phyloP scores from a whole-genome alignment of 2,888 invertebrate species.

The Eudasyphora cyanicolor region DNA sequence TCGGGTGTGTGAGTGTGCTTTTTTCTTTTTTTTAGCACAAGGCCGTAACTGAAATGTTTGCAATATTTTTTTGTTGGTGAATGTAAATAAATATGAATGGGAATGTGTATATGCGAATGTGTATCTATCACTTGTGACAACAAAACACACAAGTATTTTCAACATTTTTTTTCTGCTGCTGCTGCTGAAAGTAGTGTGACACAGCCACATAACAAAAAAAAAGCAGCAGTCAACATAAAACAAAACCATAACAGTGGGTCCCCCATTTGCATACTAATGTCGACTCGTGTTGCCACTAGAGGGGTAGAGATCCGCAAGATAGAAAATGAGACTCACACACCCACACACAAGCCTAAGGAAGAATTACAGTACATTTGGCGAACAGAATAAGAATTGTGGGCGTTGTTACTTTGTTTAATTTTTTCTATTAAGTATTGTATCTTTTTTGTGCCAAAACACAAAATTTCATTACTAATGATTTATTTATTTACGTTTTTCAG shows the following conservation, averaged over 20 bases:
- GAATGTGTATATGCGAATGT: background rate
- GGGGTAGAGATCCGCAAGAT: background rate
- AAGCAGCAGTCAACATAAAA: background rate
- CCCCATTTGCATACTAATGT: conserved; percentile 35
- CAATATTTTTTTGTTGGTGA: conserved; percentile 39
- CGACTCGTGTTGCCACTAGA: background rate
- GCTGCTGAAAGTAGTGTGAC: conserved; percentile 16
- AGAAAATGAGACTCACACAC: background rate
- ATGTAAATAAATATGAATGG: conserved; percentile 51
- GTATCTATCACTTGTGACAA: conserved; percentile 27
- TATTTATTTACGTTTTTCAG: too few species aligned
- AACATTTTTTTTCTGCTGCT: conserved; percentile 26
- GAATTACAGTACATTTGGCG: conserved; percentile 11
- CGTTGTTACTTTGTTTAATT: conserved; percentile 58
- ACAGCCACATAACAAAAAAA: background rate
- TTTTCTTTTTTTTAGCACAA: conserved; percentile 64
- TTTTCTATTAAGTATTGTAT: conserved; percentile 19
- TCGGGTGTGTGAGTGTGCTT: conserved; percentile 45
- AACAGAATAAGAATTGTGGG: conserved; percentile 56
- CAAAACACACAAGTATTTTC: background rate
- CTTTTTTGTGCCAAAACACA: conserved; percentile 24
- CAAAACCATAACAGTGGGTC: conserved; percentile 24
- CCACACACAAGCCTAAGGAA: background rate
- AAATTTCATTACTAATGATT: too few species aligned
- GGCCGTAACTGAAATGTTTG: conserved; percentile 66